phyloP scores from a whole-genome alignment of 1,140 invertebrate genomes.

The Apis cerana region DNA sequence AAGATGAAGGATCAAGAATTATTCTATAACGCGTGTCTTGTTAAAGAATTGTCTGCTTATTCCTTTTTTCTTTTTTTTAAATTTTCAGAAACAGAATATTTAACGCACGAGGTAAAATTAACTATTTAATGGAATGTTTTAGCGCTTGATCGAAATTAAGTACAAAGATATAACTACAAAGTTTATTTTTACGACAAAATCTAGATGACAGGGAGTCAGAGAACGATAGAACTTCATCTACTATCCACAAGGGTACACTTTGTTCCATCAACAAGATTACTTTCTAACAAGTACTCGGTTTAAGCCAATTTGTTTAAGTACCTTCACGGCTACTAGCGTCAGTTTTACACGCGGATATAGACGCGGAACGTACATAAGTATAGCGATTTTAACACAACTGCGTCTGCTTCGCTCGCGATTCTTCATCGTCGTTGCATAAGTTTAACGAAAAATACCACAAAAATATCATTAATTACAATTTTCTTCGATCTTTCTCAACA shows the following conservation, averaged over 20 bases:
- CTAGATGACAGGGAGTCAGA: constrained; percentile 7
- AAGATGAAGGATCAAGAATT: not conserved
- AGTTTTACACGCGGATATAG: not conserved
- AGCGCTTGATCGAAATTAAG: not conserved
- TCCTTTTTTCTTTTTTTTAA: too few species aligned
- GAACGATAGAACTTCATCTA: constrained; percentile 28
- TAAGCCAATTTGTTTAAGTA: constrained; percentile 31
- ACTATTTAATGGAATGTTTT: not conserved
- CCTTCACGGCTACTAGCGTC: constrained; percentile 21
- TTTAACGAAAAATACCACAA: not conserved
- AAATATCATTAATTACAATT: not conserved
- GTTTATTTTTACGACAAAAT: constrained; percentile 16
- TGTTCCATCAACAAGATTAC: constrained; percentile 33
- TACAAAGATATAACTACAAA: not conserved
- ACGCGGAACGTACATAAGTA: not conserved
- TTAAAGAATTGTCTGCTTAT: too few species aligned
- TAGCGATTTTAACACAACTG: not conserved
- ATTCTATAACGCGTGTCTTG: not conserved
- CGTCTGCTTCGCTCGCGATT: too few species aligned
- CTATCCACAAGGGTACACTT: constrained; percentile 21
- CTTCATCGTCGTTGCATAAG: not conserved
- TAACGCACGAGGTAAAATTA: not conserved
- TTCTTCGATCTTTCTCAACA: too few species aligned
- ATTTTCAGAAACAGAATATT: not conserved
- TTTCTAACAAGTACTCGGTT: constrained; percentile 30